These are phyloP conservation scores for Megaustenia siamemsis DNA, from an alignment of 2,888 invertebrate species.

Conservation along the genomic window DNA sequence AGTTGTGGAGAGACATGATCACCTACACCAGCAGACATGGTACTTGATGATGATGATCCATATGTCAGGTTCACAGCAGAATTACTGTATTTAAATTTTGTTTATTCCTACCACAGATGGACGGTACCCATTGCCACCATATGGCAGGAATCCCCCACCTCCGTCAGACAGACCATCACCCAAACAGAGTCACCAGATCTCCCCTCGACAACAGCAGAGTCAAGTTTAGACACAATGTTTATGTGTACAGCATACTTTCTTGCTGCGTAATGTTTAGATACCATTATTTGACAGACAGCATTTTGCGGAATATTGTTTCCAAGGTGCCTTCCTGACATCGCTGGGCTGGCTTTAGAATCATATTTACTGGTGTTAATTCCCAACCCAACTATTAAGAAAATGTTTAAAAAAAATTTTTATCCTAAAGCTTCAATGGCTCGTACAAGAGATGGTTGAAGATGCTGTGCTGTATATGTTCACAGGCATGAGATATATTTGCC, in stretches of 20 bases:
- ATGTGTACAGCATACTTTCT: not conserved
- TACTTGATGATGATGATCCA: too few relatives aligned
- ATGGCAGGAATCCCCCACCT: constrained; percentile 41
- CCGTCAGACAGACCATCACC: constrained; percentile 48
- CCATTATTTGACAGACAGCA: not conserved
- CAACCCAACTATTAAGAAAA: not conserved
- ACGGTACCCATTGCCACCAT: constrained; percentile 43
- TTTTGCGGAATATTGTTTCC: not conserved
- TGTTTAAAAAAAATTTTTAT: too few relatives aligned
- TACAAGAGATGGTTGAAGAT: too few relatives aligned
- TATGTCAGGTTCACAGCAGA: too few relatives aligned
- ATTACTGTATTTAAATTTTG: too few relatives aligned
- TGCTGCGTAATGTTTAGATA: not conserved
- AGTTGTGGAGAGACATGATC: too few relatives aligned
- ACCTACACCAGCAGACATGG: too few relatives aligned
- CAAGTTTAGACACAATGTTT: constrained; percentile 34
- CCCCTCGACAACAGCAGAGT: constrained; percentile 50
- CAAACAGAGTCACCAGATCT: constrained; percentile 13
- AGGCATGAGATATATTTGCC: too few relatives aligned
- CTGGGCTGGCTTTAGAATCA: not conserved
- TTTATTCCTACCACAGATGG: constrained; percentile 51
- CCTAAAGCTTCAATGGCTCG: too few relatives aligned
- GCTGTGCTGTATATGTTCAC: too few relatives aligned
- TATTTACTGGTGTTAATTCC: too few relatives aligned
- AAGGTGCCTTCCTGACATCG: constrained; percentile 10